These are phyloP conservation scores for Lasioglossum vierecki DNA, from an alignment of 2,888 invertebrate genomes.

Conservation along the genomic window DNA sequence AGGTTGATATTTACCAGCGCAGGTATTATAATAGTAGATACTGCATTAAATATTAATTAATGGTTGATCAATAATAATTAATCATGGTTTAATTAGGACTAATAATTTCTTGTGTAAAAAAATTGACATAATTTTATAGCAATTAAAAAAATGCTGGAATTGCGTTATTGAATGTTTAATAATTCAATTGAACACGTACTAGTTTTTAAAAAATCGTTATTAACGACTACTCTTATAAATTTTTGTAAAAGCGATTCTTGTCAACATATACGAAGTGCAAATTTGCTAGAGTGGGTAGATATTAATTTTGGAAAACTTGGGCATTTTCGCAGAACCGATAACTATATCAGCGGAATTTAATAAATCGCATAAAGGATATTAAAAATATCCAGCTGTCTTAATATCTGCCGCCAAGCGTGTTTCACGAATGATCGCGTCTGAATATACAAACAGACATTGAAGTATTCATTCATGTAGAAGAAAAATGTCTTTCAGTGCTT, in stretches of 20 bases:
- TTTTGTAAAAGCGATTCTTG: not conserved
- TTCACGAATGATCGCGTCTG: constrained; percentile 58
- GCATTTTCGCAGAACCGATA: constrained; percentile 25
- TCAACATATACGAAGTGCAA: not conserved
- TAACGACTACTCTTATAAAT: not conserved
- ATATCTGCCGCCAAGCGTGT: constrained; percentile 41
- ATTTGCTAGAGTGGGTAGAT: not conserved
- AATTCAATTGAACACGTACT: not conserved
- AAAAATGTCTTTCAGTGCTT: constrained; percentile 39
- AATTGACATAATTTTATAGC: not conserved
- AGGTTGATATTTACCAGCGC: not conserved
- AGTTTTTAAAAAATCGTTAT: not conserved
- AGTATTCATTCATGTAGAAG: constrained; percentile 42
- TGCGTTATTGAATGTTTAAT: not conserved
- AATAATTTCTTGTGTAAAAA: not conserved
- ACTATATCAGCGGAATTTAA: constrained; percentile 54
- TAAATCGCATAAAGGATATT: constrained; percentile 51
- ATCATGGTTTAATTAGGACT: not conserved
- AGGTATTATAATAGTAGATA: not conserved
- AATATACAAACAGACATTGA: constrained; percentile 63
- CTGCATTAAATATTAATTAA: not conserved
- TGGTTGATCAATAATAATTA: not conserved
- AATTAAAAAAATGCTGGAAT: not conserved
- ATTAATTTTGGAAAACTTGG: not conserved
- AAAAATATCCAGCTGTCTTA: constrained; percentile 43